phyloP scores from a whole-genome alignment of 2,113 vertebrate genomes.

The Chitala chitala region DNA sequence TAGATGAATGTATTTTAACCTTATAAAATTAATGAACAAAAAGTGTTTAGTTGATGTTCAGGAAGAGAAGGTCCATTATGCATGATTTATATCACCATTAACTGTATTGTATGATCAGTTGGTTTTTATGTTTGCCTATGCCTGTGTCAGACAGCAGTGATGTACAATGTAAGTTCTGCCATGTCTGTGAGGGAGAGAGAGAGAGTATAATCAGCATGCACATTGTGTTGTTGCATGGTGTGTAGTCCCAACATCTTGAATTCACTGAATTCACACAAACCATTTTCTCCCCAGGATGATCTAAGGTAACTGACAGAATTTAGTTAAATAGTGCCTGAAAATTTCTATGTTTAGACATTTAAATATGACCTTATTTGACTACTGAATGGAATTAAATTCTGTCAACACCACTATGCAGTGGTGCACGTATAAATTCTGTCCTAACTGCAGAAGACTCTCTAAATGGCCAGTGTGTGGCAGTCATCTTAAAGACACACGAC shows the following conservation, averaged over 20 bases:
- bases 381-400: too few species aligned
- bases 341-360: too few species aligned
- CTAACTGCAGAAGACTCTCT: too few species aligned
- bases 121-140: conserved; percentile 8
- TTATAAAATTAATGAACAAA: neutral
- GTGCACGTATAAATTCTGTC: too few species aligned
- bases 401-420: too few species aligned
- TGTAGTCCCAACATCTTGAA: neutral
- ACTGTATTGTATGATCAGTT: neutral
- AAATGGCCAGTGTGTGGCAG: too few species aligned
- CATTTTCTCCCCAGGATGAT: too few species aligned
- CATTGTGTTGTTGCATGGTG: conserved; percentile 22
- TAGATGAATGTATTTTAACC: neutral
- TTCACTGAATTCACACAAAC: too few species aligned
- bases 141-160: neutral
- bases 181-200: conserved; percentile 1
- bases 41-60: neutral
- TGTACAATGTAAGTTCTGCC: conserved; percentile 16
- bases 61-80: neutral
- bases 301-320: too few species aligned
- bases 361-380: too few species aligned
- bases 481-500: too few species aligned
- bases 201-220: conserved; percentile 18
- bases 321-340: too few species aligned
- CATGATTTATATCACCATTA: neutral